These are phyloP conservation scores for Botia almorhae DNA, from an alignment of 2,797 vertebrate species.

Conservation along the genomic window DNA sequence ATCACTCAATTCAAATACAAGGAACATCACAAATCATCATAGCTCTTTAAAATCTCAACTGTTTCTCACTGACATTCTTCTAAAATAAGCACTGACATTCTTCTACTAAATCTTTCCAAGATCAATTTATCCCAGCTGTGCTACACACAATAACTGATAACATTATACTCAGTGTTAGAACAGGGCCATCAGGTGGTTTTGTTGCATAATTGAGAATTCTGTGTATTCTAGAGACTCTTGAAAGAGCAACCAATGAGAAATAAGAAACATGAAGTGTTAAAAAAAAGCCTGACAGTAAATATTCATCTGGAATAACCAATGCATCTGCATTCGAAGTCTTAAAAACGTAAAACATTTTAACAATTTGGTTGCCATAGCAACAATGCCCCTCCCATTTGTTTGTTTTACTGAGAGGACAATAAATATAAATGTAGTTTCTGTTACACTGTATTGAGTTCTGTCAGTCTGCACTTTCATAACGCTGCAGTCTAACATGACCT, in stretches of 20 bases:
- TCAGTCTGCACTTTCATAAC: not conserved
- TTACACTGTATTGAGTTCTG: not conserved
- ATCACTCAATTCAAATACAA: too few relatives aligned
- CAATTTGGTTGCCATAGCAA: conserved; percentile 75
- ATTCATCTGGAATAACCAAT: conserved; percentile 17
- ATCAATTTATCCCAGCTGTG: too few relatives aligned
- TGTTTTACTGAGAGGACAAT: conserved; percentile 58
- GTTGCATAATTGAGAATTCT: not conserved
- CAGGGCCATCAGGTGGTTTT: not conserved
- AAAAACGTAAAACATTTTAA: conserved; percentile 61
- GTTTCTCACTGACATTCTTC: too few relatives aligned
- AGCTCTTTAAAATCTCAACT: too few relatives aligned
- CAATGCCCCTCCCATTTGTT: conserved; percentile 70
- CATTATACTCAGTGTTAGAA: not conserved
- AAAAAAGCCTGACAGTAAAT: conserved; percentile 34
- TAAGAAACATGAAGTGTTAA: too few relatives aligned
- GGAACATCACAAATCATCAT: too few relatives aligned
- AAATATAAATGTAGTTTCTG: conserved; percentile 51
- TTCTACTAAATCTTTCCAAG: too few relatives aligned
- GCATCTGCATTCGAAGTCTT: conserved; percentile 77
- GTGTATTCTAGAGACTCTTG: too few relatives aligned
- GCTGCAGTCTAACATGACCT: not conserved
- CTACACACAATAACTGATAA: too few relatives aligned
- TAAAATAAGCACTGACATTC: too few relatives aligned
- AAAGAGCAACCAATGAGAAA: too few relatives aligned